Evolutionary conservation across 2,113 vertebrate species (phyloP).

Genomic region (Zeus faber): DNA sequence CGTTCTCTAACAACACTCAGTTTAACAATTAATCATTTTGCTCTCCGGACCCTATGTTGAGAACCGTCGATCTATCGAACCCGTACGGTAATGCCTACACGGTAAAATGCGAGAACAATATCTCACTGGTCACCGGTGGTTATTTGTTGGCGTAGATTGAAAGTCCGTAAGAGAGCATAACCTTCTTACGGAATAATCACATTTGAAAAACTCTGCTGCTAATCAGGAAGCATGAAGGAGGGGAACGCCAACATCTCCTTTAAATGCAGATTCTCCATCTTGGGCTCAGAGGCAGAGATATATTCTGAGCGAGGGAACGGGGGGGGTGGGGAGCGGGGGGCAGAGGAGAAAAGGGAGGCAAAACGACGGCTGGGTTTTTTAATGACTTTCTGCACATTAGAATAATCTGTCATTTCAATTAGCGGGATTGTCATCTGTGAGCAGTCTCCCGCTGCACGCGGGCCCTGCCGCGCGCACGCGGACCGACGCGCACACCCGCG

Average conservation of each 20-base stretch:
- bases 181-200: no score
- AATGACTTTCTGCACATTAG: constrained; percentile 81
- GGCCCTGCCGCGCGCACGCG: constrained; percentile 12
- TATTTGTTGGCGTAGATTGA: no score
- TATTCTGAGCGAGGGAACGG: constrained; percentile 50
- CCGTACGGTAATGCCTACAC: no score
- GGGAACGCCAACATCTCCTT: constrained; percentile 62
- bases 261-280: constrained; percentile 64
- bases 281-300: constrained; percentile 64
- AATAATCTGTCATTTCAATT: constrained; percentile 84
- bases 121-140: no score
- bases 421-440: constrained; percentile 74
- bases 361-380: constrained; percentile 70
- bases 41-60: no score
- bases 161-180: no score
- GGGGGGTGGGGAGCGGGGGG: background rate
- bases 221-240: constrained; percentile 71
- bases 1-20: no score
- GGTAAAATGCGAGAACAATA: no score
- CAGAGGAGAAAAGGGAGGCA: constrained; percentile 52
- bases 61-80: no score
- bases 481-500: constrained; percentile 35
- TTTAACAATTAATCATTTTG: no score
- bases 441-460: constrained; percentile 66
- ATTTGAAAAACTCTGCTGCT: constrained; percentile 61